phyloP scores from a whole-genome alignment of 2,797 vertebrate species.

The Peromyscus attwateri region DNA sequence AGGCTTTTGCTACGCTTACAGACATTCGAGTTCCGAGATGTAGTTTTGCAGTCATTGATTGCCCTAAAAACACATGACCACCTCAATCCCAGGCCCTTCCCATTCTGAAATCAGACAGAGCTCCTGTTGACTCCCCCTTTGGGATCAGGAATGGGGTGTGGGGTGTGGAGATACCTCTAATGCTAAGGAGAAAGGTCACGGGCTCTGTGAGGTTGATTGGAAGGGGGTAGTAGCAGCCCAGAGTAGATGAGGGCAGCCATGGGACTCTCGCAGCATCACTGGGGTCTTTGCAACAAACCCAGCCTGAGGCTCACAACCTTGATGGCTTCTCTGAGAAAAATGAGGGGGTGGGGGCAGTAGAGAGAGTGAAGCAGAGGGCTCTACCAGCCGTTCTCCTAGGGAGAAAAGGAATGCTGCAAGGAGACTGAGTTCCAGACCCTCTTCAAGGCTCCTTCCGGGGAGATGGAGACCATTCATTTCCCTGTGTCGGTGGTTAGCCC shows the following conservation, averaged over 20 bases:
- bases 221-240: not conserved
- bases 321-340: not conserved
- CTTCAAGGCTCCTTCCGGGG: not conserved
- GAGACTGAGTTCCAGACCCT: not conserved
- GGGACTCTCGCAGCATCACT: not conserved
- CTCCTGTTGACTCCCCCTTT: not conserved
- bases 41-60: not conserved
- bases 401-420: not conserved
- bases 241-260: not conserved
- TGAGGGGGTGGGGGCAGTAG: not conserved
- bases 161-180: not conserved
- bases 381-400: not conserved
- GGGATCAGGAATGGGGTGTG: not conserved
- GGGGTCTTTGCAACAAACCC: not conserved
- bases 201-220: not conserved
- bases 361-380: not conserved
- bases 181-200: not conserved
- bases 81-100: too few species aligned
- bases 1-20: not conserved
- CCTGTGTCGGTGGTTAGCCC: accelerated
- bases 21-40: not conserved
- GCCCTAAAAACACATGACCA: not conserved
- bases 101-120: not conserved
- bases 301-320: not conserved
- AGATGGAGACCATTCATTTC: not conserved